Evolutionary conservation across 2,797 vertebrate species (phyloP), one percentile per base, ranked within the genome.

Genomic region (Micromesistius poutassou): DNA sequence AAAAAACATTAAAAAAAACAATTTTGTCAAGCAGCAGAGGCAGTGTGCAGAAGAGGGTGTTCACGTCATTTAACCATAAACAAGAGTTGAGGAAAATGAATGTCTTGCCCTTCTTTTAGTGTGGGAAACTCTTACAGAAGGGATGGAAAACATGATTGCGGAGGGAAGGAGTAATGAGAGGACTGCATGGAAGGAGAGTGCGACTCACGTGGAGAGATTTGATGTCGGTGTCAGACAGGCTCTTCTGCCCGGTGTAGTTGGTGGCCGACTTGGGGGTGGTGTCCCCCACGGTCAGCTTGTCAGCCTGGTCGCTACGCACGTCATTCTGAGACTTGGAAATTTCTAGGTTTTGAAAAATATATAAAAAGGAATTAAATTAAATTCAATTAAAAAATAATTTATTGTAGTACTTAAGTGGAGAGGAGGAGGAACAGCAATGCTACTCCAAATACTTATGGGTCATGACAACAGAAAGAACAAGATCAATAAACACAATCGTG

Each of bases 261-360:
- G 80, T 77, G 12, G 22, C 1, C 0, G 88, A 85, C 33, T n/a
- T 81, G 0, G 62, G 83, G 16, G 62, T 84, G 36, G 83, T 76
- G 77, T 81, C 83, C 68, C 90, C 80, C 0, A 92, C 91, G 0
- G 89, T 93, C 30, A 94, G 94, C 71, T 93, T 88, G 10, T 14
- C 28, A 5, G 40, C 28, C 75, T 83, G 89, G 78, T 95, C 94
- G 42, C 82, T 91, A 28, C 83, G 86, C 91, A 98, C 86, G n/a
- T 98, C 97, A 46, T 94, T 95, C 86, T 97, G 96, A 82, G 97
- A 98, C 62, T 90, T 95, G 5, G 97, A 98, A 55, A 97, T 93
- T 81, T 96, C 97, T 98, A 86, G 81, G 85, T 80, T 0, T 1
- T 72, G 13, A 79, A 42, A 80, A 46, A 6, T 68, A n/a, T 71